Evolutionary conservation across 2,797 vertebrate genomes (phyloP).

Genomic region (Mareca penelope): DNA sequence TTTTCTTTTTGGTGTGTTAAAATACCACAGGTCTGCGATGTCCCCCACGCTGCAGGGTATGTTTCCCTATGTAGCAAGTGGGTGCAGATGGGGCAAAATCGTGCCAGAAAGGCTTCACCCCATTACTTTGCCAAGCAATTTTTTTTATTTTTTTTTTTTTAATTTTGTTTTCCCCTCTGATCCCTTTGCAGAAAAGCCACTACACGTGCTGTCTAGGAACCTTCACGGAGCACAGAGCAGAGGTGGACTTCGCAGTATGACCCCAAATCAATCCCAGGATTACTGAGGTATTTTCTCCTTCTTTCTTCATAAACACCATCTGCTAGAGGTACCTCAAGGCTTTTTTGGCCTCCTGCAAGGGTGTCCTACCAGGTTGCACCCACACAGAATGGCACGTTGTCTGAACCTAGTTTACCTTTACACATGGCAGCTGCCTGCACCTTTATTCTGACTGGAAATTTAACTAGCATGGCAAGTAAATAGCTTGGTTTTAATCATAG

Average conservation of each 20-base stretch:
- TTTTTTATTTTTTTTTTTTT: background rate
- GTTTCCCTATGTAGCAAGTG: background rate
- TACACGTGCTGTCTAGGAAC: background rate
- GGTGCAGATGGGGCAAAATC: background rate
- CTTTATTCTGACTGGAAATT: background rate
- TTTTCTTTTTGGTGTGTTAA: background rate
- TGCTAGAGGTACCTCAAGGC: background rate
- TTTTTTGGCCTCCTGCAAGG: background rate
- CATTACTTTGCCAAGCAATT: background rate
- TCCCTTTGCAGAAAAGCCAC: background rate
- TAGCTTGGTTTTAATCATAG: background rate
- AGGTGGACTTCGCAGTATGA: background rate
- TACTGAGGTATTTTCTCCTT: background rate
- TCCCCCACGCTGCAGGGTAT: background rate
- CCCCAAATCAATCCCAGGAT: background rate
- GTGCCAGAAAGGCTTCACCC: background rate
- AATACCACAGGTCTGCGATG: background rate
- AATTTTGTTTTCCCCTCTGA: no score
- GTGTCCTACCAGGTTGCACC: background rate
- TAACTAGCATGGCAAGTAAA: background rate
- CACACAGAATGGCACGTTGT: background rate
- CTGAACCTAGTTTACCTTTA: background rate
- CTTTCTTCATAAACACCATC: background rate
- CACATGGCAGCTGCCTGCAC: background rate
- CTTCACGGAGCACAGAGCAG: background rate